Percentiles rank a stretch among this genome's conserved stretches.
phyloP scores from a whole-genome alignment of 1,140 invertebrate species.

The Saccostrea glomerata region DNA sequence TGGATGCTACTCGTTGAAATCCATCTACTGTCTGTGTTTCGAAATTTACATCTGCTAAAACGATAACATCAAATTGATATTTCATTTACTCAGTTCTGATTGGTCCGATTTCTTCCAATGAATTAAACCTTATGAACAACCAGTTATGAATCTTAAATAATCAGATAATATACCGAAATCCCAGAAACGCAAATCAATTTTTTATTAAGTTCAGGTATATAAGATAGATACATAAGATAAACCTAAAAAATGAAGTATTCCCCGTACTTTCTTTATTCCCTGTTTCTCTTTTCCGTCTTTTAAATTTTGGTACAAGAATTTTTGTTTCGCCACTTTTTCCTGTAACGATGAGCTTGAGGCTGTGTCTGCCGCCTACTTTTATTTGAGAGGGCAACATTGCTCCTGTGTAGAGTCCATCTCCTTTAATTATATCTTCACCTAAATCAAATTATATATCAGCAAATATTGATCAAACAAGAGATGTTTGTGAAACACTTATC shows the following conservation, averaged over 20 bases:
- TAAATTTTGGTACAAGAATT: neutral
- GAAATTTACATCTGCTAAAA: neutral
- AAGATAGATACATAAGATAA: too few relatives aligned
- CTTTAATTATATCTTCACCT: neutral
- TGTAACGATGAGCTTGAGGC: neutral
- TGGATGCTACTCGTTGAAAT: neutral
- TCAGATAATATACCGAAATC: too few relatives aligned
- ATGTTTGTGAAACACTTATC: too few relatives aligned
- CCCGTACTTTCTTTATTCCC: neutral
- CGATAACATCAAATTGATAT: neutral
- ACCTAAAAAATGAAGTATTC: too few relatives aligned
- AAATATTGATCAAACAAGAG: too few relatives aligned
- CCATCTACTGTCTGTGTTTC: neutral
- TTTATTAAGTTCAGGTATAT: too few relatives aligned
- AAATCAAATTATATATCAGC: neutral
- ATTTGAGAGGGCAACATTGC: neutral
- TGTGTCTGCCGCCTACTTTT: neutral
- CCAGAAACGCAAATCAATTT: too few relatives aligned
- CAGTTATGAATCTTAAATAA: too few relatives aligned
- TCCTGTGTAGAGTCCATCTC: neutral
- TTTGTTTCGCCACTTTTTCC: neutral
- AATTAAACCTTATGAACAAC: too few relatives aligned
- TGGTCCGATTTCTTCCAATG: neutral
- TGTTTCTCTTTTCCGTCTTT: neutral
- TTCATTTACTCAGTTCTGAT: neutral